These are phyloP conservation scores for Drosophila pachea DNA, from an alignment of 1,140 invertebrate species.

Conservation along the genomic window DNA sequence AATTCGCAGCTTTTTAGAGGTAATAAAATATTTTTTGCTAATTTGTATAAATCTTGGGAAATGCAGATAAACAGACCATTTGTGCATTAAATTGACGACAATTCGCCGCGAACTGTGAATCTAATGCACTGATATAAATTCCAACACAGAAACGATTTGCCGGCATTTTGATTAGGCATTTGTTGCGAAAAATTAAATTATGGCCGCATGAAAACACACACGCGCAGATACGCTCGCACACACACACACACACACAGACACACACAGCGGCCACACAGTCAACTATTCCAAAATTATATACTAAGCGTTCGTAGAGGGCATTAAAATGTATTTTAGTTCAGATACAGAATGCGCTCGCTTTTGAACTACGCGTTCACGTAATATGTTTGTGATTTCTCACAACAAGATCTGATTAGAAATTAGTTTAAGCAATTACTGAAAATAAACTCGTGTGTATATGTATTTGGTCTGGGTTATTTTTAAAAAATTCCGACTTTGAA, in stretches of 20 bases:
- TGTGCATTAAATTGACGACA: not conserved
- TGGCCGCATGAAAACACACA: not conserved
- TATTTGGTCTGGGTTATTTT: slow-evolving; percentile 27
- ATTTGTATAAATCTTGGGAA: not conserved
- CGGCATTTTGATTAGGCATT: not conserved
- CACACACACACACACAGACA: not conserved
- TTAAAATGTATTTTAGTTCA: slow-evolving; percentile 3
- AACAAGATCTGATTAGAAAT: slow-evolving; percentile 44
- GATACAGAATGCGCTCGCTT: not conserved
- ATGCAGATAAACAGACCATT: not conserved
- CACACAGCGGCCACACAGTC: not conserved
- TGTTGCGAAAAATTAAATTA: slow-evolving; percentile 5
- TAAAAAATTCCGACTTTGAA: slow-evolving; percentile 36
- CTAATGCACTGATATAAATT: slow-evolving; percentile 11
- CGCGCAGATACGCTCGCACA: not conserved
- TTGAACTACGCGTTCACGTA: slow-evolving; percentile 13
- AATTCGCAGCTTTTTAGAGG: too few species aligned
- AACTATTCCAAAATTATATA: not conserved
- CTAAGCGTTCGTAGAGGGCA: not conserved
- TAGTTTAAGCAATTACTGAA: slow-evolving; percentile 31
- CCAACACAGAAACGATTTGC: not conserved
- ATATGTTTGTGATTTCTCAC: slow-evolving; percentile 31
- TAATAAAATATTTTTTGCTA: not conserved
- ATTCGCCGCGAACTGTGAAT: slow-evolving; percentile 14
- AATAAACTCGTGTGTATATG: not conserved